Base-by-base conservation (phyloP, 2,888 invertebrate species). In the Romanomermis culicivorax region DNA sequence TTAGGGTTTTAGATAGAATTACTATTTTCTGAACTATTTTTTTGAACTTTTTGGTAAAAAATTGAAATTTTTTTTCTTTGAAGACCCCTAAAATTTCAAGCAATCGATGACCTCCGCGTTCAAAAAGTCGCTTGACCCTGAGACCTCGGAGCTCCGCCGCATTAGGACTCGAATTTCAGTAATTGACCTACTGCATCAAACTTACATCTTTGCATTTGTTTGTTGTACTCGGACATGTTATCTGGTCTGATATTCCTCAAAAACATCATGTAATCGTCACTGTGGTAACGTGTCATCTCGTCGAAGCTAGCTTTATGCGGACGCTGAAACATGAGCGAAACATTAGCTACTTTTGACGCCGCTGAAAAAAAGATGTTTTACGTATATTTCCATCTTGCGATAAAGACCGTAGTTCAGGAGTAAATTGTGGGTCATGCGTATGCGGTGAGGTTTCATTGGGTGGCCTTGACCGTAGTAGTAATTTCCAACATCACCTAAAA, bases 381-480 rank as follows among this genome's bases (percentile, higher is more conserved):
- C 93, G 78, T 93, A 95, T 63, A 97, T 93, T 76, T 97, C 93
- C 93, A 97, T 95, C 78, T 95, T 95, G 61, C 93, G 78, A 70
- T 99, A 97, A 26, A 99, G 77, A 55, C 97, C 97, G 80, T 99
- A 97, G 72, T 97, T 97, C 20, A 99, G 75, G 36, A 99, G 77
- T 60, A 97, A 79, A 77, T 95, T 95, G 71, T 97, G 97, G 2
- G 95, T 93, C 95, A 97, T 97, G 70, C 95, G 83, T 79, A 97
- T 97, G 62, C 97, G 82, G 71, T 97, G 97, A 1, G 97, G 97
- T 72, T 99, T 99, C 97, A 99, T 97, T 29, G 95, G 97, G 77
- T 99, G 97, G 4, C 95, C 95, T 72, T 95, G 95, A 20, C 97
- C 97, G 81, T 97, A 99, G 71, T 97, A 95, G 71, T 95, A 97